Percentiles rank a stretch among this genome's conserved stretches.
These are phyloP conservation scores for Rhopalosiphum padi DNA, from an alignment of 1,140 invertebrate species.

Conservation along the genomic window DNA sequence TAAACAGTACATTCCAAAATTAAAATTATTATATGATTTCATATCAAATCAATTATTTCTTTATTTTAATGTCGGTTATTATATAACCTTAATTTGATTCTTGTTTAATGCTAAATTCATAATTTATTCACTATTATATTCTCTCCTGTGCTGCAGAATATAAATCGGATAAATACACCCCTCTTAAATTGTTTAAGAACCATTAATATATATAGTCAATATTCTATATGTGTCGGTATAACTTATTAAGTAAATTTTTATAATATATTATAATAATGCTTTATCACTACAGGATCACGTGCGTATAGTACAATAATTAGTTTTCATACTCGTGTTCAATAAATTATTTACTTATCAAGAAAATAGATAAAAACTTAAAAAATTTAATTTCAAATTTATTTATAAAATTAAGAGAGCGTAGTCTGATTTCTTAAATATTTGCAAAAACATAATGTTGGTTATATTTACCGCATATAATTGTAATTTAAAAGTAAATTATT, in stretches of 20 bases:
- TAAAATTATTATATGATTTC: background rate
- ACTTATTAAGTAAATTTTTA: constrained; percentile 14
- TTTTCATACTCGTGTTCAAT: background rate
- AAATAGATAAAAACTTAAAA: background rate
- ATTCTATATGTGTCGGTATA: background rate
- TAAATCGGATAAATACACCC: background rate
- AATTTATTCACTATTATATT: background rate
- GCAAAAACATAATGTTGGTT: background rate
- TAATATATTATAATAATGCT: background rate
- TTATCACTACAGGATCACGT: background rate
- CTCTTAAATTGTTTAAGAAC: background rate
- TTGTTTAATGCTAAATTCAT: background rate
- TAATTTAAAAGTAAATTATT: too few species aligned
- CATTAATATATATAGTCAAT: background rate
- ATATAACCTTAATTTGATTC: background rate
- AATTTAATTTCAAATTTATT: constrained; percentile 2
- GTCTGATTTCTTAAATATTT: background rate
- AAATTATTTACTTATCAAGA: background rate
- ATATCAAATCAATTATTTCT: background rate
- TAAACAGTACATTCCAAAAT: background rate
- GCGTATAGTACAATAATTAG: background rate
- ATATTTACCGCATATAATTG: background rate
- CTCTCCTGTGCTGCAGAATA: too few species aligned
- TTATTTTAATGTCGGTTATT: background rate
- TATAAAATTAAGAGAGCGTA: background rate